Percentiles rank a stretch among this genome's conserved stretches.
These are phyloP conservation scores for Lanistes nyassanus DNA, from an alignment of 1,140 invertebrate species.

Conservation along the genomic window DNA sequence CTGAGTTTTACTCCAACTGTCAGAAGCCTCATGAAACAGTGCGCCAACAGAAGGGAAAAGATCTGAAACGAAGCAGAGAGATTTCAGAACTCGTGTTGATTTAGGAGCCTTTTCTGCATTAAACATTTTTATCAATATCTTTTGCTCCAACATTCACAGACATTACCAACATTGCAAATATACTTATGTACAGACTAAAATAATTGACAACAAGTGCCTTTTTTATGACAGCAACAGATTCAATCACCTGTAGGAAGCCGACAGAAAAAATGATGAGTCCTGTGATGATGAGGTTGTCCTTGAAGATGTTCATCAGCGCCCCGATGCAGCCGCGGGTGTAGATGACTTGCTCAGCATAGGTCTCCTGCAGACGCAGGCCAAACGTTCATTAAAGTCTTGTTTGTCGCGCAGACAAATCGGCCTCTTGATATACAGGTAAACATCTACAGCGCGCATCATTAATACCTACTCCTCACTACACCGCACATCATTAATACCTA, in stretches of 20 bases:
- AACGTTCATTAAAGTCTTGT: no score
- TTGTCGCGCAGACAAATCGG: no score
- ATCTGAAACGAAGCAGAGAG: conserved; percentile 16
- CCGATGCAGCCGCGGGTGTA: conserved; percentile 32
- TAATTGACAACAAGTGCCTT: neutral
- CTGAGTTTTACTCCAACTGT: conserved; percentile 14
- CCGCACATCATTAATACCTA: no score
- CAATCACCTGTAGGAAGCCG: conserved; percentile 31
- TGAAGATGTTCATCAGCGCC: conserved; percentile 30
- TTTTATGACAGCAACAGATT: neutral
- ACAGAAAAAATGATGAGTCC: conserved; percentile 30
- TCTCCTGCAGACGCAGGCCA: conserved; percentile 25
- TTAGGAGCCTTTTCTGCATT: neutral
- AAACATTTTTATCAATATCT: no score
- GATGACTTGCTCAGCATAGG: conserved; percentile 14
- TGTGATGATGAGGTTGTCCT: conserved; percentile 32
- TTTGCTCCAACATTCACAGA: neutral
- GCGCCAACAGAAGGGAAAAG: conserved; percentile 24
- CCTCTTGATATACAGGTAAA: no score
- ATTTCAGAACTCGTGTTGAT: no score
- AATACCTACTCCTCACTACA: no score
- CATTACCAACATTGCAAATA: neutral
- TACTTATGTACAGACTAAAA: neutral
- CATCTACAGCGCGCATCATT: no score
- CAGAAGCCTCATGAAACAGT: conserved; percentile 22